These are phyloP conservation scores for Drosophila bifasciata DNA, from an alignment of 1,140 invertebrate species.

Conservation along the genomic window DNA sequence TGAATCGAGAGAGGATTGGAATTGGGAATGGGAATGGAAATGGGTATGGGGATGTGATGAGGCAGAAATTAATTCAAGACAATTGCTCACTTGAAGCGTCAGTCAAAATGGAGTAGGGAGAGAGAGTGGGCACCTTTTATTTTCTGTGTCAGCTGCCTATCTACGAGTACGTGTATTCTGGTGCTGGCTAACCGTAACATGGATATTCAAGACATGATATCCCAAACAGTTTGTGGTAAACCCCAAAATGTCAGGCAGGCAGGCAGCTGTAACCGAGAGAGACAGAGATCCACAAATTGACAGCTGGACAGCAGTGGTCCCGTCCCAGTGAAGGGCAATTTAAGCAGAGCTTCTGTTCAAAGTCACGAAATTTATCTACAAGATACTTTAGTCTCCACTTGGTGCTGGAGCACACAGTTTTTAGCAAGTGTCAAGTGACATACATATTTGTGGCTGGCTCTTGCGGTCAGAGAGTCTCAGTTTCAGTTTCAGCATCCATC, in stretches of 20 bases:
- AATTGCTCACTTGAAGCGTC: conserved; percentile 74
- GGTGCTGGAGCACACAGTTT: conserved; percentile 22
- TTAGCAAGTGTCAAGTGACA: conserved; percentile 78
- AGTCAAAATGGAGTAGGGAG: conserved; percentile 29
- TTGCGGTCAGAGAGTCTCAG: conserved; percentile 40
- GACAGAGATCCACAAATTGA: conserved; percentile 59
- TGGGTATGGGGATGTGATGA: conserved; percentile 38
- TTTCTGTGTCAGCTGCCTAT: too few relatives aligned
- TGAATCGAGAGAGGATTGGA: not conserved
- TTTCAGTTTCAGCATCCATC: conserved; percentile 27
- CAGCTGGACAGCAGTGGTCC: conserved; percentile 48
- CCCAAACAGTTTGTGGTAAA: conserved; percentile 62
- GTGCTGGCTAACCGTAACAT: not conserved
- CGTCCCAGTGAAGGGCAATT: conserved; percentile 76
- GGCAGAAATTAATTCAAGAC: conserved; percentile 81
- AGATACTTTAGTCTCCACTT: conserved; percentile 15
- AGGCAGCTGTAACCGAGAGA: conserved; percentile 29
- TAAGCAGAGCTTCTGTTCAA: conserved; percentile 45
- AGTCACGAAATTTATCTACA: conserved; percentile 58
- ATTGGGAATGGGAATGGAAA: not conserved
- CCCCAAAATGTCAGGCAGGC: not conserved
- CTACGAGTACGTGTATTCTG: too few relatives aligned
- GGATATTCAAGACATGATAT: conserved; percentile 14
- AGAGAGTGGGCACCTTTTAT: too few relatives aligned
- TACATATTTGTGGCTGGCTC: conserved; percentile 80